phyloP scores from a whole-genome alignment of 2,888 invertebrate genomes.

The Scaptomyza tumidula region DNA sequence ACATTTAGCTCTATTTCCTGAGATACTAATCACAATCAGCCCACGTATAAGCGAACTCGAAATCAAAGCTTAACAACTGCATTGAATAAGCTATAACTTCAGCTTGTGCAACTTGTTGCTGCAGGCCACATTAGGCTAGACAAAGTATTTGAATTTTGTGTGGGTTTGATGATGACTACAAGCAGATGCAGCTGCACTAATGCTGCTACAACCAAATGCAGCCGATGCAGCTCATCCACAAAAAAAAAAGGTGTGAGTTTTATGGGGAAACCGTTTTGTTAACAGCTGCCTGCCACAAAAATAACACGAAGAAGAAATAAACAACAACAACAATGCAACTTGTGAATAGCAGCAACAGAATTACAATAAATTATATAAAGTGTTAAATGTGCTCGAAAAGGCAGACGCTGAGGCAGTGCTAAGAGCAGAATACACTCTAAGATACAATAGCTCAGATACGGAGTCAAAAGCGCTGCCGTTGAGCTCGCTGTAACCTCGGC shows the following conservation, averaged over 20 bases:
- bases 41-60: constrained; percentile 50
- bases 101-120: constrained; percentile 68
- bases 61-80: constrained; percentile 15
- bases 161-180: constrained; percentile 64
- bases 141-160: constrained; percentile 63
- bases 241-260: constrained; percentile 71
- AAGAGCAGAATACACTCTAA: constrained; percentile 31
- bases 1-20: background rate
- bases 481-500: constrained; percentile 21
- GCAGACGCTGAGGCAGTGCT: constrained; percentile 34
- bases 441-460: constrained; percentile 19
- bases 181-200: constrained; percentile 38
- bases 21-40: constrained; percentile 53
- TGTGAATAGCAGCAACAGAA: constrained; percentile 59
- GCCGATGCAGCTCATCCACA: constrained; percentile 17
- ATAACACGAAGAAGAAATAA: constrained; percentile 8
- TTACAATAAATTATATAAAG: constrained; percentile 80
- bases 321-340: constrained; percentile 9
- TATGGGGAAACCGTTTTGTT: constrained; percentile 80
- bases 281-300: constrained; percentile 64
- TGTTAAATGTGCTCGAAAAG: constrained; percentile 67
- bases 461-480: constrained; percentile 39
- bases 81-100: constrained; percentile 38
- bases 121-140: constrained; percentile 39
- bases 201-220: constrained; percentile 32